Conservation (phyloP, 2,113 vertebrate genomes). For the Microcebus tavaratra region DNA sequence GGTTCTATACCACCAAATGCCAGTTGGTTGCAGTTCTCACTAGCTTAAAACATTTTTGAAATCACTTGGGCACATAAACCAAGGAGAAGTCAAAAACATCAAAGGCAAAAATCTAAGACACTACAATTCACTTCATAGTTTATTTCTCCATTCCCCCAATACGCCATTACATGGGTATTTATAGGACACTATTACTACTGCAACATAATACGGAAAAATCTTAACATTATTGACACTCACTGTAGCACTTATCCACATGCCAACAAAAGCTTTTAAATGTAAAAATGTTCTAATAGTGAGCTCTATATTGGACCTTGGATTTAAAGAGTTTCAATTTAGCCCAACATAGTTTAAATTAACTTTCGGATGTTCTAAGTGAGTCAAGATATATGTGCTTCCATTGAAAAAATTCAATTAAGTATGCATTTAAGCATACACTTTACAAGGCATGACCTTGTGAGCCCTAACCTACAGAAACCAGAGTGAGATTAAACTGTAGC, state of each 20-base stretch:
- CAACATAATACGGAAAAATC: not conserved
- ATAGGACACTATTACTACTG: not conserved
- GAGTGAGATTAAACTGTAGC: not conserved
- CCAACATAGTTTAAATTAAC: constrained; percentile 6
- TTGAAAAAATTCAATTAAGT: not conserved
- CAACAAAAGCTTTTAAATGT: not conserved
- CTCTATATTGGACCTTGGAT: not conserved
- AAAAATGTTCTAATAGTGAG: not conserved
- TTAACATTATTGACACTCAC: not conserved
- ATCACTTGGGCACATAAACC: constrained; percentile 9
- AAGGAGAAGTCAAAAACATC: constrained; percentile 35
- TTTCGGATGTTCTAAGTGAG: not conserved
- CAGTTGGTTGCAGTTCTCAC: not conserved
- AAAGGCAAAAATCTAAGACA: not conserved
- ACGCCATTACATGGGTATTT: not conserved
- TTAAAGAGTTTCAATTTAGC: constrained; percentile 21
- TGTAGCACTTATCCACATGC: not conserved
- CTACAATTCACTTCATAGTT: constrained; percentile 22
- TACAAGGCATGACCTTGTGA: not conserved
- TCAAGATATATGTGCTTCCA: not conserved
- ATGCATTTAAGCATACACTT: not conserved
- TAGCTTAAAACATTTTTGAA: not conserved
- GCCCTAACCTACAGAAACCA: constrained; percentile 8
- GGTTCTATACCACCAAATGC: not conserved
- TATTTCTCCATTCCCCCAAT: constrained; percentile 13